Evolutionary conservation across 2,888 invertebrate genomes (phyloP), one percentile per base, ranked within the genome.

Genomic region (Pelosia muscerda): DNA sequence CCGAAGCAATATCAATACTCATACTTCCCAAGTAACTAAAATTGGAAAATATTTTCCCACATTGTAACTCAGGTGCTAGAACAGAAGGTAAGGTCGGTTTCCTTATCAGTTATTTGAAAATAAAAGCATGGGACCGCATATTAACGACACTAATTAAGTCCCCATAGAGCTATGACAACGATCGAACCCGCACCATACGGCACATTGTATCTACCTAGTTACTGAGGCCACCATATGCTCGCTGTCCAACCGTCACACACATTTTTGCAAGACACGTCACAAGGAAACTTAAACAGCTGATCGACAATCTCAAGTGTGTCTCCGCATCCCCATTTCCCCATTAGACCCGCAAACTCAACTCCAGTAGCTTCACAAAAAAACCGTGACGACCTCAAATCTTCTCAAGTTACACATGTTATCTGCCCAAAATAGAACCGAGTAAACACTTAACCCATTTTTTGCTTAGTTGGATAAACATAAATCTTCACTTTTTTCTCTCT

Each of bases 381-480:
- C 72, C 60, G 63, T 63, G 58, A 61, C 67, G 68, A 74, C 60
- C 75, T 63, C 68, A 71, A 68, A 68, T 54, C 62, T 66, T 85
- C 84, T 89, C 86, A 76, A 70, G 76, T 86, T 88, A 89, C 91
- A 89, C 82, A 84, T 88, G 89, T 89, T 88, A 86, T 88, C 85
- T 84, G 81, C 76, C 69, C 82, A 81, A 87, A 87, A 85, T 82
- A 82, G 81, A 81, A 81, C 72, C 69, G 81, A 83, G 83, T 88
- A 89, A 87, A 91, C 89, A 90, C 90, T 90, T 89, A 89, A 88
- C 89, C 89, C 86, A 89, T 87, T 90, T 91, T 91, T 91, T 89
- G 84, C 81, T 69, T 75, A 80, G 83, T 84, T 77, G 83, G 75
- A 88, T 88, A 86, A 86, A 86, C 87, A 90, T 90, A 88, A 90